Evolutionary conservation across 2,888 invertebrate genomes (phyloP), one percentile per base, ranked within the genome.

Genomic region (Alitta virens): DNA sequence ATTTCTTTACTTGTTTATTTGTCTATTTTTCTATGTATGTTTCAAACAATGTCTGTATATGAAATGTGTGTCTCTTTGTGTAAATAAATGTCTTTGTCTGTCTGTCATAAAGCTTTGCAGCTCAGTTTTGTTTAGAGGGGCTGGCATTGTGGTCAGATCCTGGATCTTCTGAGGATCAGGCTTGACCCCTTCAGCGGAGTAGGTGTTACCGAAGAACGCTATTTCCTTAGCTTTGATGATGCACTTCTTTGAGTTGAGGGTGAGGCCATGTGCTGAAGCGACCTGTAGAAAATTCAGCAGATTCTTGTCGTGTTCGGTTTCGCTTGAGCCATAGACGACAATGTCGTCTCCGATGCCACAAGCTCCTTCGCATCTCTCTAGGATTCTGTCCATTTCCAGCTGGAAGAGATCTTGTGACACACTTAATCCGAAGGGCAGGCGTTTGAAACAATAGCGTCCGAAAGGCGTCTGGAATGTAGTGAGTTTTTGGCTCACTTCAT

Each of bases 391-490:
- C 58, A 69, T 63, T 16, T 33, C n/a, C 12, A 40, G 42, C 12
- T 67, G 68, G 54, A 70, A 70, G 1, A 68, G 60, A 52, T 66
- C 68, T 38, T 66, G 64, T 9, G 51, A 51, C 2, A 64, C 58
- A 12, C 12, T 33, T 33, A 33, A 7, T 7, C 33, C 33, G 7
- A 33, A 7, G 7, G 33, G 33, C 12, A 33, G 12, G 33, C 33
- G 33, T 7, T 12, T 5, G 12, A 7, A 33, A 33, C 33, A 12
- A 33, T 33, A 33, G 7, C 33, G 5, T 5, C 33, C 33, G 12
- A 33, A 33, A 5, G 33, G 33, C 5, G 33, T 33, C 7, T 33
- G 5, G 33, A 33, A 33, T 12, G 33, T 12, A 33, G 33, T 33
- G 33, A 33, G 12, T 7, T 33, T 33, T 12, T 33, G 5, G 5